Evolutionary conservation across 2,113 vertebrate species (phyloP), one percentile per base, ranked within the genome.

Genomic region (Myrmophylax atrothorax): DNA sequence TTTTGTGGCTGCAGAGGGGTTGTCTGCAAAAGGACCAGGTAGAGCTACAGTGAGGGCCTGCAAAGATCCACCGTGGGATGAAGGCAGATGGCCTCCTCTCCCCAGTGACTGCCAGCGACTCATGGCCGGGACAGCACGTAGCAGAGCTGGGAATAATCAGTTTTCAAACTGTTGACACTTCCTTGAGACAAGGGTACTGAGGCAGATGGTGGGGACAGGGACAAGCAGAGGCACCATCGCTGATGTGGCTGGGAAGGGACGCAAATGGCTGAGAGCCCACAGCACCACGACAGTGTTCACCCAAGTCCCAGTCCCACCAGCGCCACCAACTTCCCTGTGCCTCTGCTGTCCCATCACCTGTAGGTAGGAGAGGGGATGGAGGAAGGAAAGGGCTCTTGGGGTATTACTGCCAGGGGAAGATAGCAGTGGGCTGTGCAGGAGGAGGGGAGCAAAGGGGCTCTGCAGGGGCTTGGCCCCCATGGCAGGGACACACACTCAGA

Each of bases 1-100:
- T 96, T 99, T 99, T 0, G 98, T 99, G 96, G 99, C 98, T 99
- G 98, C 94, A 12, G 98, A 93, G 93, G 84, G 79, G 97, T 98
- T 97, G 94, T 98, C 99, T 99, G 98, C 49, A 89, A 93, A 94
- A 79, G 93, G 47, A 96, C 56, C 11, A 58, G 17, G 33, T 4
- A 66, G 40, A 63, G 67, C 59, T 82, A 3, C 13, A 50, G 63
- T 3, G 33, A 89, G 46, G 40, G 72, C 31, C 46, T 18, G 24
- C 63, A 82, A 40, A 40, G 28, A 58, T 22, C 28, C 28, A 22
- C 33, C 40, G 47, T 1, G 1, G 19, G 42, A 55, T 0, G 9
- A 40, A 66, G 29, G 47, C 33, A 81, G 58, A 60, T 26, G 19
- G 47, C 75, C 52, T 64, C 75, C 76, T 78, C 35, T 74, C n/a